Base-by-base conservation (phyloP, 2,888 invertebrate genomes). In the Kuschelorhynchus macadamiae region DNA sequence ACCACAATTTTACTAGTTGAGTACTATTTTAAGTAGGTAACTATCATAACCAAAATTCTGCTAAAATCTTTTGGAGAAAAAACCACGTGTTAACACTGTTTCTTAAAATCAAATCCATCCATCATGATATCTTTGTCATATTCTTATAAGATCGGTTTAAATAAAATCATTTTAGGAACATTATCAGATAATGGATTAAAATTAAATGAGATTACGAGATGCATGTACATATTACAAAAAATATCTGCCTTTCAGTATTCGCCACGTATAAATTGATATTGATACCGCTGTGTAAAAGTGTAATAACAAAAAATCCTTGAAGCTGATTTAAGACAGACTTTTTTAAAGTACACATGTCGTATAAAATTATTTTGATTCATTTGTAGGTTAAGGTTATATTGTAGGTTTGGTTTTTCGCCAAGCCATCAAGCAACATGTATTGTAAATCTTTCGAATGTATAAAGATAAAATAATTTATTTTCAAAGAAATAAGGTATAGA, bases 371-470 rank as follows among this genome's bases (percentile, higher is more conserved):
- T 53, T 60, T 46, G 33, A 60, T 36, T 46, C 60, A 60, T 50
- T 66, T 66, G 36, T 66, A 50, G 66, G 66, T 66, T 53, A 66
- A 60, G 66, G 66, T 53, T 60, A 39, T 46, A 52, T 33, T 30
- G 53, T 66, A 47, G 66, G 65, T 25, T 66, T 53, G 53, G 66
- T 41, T 64, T 44, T 56, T 64, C 42, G 62, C 53, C 25, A 36
- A 53, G 46, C 46, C 46, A 62, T 53, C 62, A 17, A 14, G 44
- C 14, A 53, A 44, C 42, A 12, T 55, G 52, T 53, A 46, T 46
- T 18, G 62, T 55, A 63, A 53, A 63, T 53, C 36, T 46, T 46
- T 36, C 0, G 14, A 21, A 59, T 39, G 36, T 59, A 47, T 36
- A 12, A 30, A 12, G 12, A n/a, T 21, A 46, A 20, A 25, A 49